Base-by-base conservation (phyloP, 2,113 vertebrate genomes). In the Diglossa brunneiventris region DNA sequence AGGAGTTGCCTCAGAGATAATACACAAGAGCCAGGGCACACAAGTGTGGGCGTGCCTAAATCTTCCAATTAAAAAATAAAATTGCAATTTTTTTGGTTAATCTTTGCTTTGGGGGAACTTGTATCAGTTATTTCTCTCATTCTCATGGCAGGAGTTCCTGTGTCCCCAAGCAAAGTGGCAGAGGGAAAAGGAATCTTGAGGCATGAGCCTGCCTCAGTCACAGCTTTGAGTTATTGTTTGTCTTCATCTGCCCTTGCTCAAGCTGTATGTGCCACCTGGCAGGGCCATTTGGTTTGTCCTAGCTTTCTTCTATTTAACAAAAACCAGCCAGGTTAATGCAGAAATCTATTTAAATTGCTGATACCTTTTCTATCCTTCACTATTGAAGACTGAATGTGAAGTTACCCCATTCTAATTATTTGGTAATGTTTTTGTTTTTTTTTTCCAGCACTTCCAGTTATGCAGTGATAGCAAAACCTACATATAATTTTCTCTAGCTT, bases 401-500 rank as follows among this genome's bases (percentile, higher is more conserved):
- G 56, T 83, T 92, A 83, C 6, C 7, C 37, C 15, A 33, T 20
- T 67, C 23, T 67, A 41, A 69, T 67, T 77, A 22, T 63, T 81
- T 69, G 46, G 20, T 69, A 66, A 79, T 2, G 1, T 64, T 79
- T 79, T 35, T 5, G 5, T 63, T 83, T 16, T 50, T 88, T 58
- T 31, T 26, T 80, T 67, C 50, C 31, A 58, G 9, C 66, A 49
- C 4, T 82, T 81, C 8, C 58, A 58, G 66, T 85, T 73, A 33
- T 64, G 19, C 49, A 44, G 28, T 82, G 61, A 56, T 89, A 94
- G 82, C 44, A 79, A 94, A 95, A 79, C 21, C 30, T 59, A 37
- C 47, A 56, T 80, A 37, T 63, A 39, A 58, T 91, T 95, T 91
- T 90, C 49, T 75, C 56, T 61, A 52, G 33, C 23, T 90, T 95